Conservation (phyloP, 2,113 vertebrate species). For the Symphodus melops region DNA sequence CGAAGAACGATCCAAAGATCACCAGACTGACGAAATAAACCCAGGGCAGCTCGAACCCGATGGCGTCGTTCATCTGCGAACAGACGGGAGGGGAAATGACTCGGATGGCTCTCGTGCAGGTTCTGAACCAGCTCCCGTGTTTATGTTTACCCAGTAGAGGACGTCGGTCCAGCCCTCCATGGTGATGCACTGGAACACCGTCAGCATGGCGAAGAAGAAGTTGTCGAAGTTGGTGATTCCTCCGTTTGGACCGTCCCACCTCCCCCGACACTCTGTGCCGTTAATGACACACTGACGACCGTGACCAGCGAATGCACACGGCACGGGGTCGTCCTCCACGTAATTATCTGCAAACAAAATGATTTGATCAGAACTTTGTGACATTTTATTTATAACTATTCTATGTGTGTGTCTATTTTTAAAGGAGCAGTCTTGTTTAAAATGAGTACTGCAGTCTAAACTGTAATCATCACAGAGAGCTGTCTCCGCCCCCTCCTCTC, state of each 20-base stretch:
- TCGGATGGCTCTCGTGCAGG: too few relatives aligned
- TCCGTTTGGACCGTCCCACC: constrained; percentile 91
- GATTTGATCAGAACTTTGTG: too few relatives aligned
- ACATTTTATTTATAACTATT: too few relatives aligned
- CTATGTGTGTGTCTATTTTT: too few relatives aligned
- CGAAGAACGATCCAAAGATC: constrained; percentile 96
- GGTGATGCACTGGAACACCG: constrained; percentile 93
- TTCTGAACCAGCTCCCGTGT: neutral
- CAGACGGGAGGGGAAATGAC: neutral
- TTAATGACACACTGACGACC: constrained; percentile 86
- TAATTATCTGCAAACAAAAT: constrained; percentile 76
- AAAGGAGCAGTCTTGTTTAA: too few relatives aligned
- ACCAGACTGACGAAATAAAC: constrained; percentile 94
- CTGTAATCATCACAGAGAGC: too few relatives aligned
- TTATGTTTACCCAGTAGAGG: constrained; percentile 88
- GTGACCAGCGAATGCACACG: constrained; percentile 88
- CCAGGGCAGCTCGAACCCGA: constrained; percentile 93
- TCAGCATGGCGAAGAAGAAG: constrained; percentile 95
- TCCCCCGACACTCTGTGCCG: constrained; percentile 86
- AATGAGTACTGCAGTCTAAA: too few relatives aligned
- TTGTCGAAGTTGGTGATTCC: constrained; percentile 96
- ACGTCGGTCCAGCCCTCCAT: constrained; percentile 96
- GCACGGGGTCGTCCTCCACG: constrained; percentile 90
- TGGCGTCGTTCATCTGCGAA: constrained; percentile 91
- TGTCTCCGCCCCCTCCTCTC: too few relatives aligned